A percentile compares a stretch with the other conserved stretches of the same genome.
Evolutionary conservation across 2,888 invertebrate species (phyloP).

Genomic region (Eristalis arbustorum): DNA sequence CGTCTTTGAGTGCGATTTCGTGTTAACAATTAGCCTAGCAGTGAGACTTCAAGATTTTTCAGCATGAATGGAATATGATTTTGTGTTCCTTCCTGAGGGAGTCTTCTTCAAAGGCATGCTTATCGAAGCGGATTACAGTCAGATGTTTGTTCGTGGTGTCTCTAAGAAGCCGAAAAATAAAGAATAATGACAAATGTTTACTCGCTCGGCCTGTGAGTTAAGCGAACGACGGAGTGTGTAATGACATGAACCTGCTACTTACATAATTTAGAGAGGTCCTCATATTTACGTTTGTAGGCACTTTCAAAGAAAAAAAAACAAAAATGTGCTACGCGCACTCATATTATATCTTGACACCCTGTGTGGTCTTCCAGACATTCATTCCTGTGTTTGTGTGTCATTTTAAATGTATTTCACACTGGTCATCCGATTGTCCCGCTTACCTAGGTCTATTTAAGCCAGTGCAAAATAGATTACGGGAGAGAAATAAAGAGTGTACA

Average conservation of each 20-base stretch:
- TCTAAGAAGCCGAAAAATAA: not conserved
- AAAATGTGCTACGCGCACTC: too few relatives aligned
- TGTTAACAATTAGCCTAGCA: constrained; percentile 45
- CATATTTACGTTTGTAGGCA: too few relatives aligned
- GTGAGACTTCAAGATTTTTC: not conserved
- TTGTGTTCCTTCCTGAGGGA: constrained; percentile 12
- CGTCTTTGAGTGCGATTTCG: constrained; percentile 54
- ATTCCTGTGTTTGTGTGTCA: too few relatives aligned
- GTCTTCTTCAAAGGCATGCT: constrained; percentile 25
- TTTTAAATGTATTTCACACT: too few relatives aligned
- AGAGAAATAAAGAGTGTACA: too few relatives aligned
- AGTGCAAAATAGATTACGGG: too few relatives aligned
- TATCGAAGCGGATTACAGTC: constrained; percentile 31
- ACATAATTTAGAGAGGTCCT: not conserved
- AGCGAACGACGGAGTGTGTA: not conserved
- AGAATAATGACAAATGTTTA: not conserved
- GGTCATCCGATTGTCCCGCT: too few relatives aligned
- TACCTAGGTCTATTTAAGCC: too few relatives aligned
- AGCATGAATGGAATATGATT: constrained; percentile 5
- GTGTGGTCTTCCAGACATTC: too few relatives aligned
- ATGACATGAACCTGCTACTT: not conserved
- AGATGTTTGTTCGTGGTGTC: constrained; percentile 2
- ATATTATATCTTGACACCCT: too few relatives aligned
- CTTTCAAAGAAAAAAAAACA: too few relatives aligned
- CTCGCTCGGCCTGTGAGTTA: not conserved